Evolutionary conservation across 2,888 invertebrate genomes (phyloP).

Genomic region (Leptothorax acervorum): DNA sequence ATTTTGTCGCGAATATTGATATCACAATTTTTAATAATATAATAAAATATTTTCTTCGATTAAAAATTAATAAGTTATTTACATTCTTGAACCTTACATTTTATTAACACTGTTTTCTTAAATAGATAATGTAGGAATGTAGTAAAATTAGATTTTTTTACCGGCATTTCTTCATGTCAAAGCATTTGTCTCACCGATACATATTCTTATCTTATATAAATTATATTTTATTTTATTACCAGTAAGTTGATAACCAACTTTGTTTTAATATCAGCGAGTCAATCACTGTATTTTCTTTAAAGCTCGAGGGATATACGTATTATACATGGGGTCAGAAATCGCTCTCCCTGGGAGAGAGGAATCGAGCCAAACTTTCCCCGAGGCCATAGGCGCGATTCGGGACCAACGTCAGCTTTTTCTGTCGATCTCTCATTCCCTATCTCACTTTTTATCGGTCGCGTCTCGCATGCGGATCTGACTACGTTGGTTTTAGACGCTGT

Average conservation of each 20-base stretch:
- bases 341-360: slow-evolving; percentile 19
- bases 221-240: background rate
- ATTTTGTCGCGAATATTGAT: background rate
- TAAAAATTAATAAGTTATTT: background rate
- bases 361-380: background rate
- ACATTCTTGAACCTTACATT: background rate
- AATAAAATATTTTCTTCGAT: background rate
- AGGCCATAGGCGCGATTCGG: slow-evolving; percentile 8
- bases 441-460: slow-evolving; percentile 49
- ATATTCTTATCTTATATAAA: background rate
- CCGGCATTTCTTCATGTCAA: background rate
- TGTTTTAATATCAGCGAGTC: background rate
- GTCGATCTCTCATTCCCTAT: slow-evolving; percentile 18
- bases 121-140: background rate
- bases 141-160: background rate
- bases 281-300: background rate
- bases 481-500: slow-evolving; percentile 76
- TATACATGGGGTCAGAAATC: slow-evolving; percentile 15
- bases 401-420: slow-evolving; percentile 55
- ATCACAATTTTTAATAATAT: background rate
- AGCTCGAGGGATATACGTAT: background rate
- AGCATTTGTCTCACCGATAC: background rate
- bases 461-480: slow-evolving; percentile 64
- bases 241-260: background rate
- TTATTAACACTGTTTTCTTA: background rate